Evolutionary conservation across 37 sponge, comb jelly and placozoan genomes (phyloP).

Genomic region (Amphimedon queenslandica): DNA sequence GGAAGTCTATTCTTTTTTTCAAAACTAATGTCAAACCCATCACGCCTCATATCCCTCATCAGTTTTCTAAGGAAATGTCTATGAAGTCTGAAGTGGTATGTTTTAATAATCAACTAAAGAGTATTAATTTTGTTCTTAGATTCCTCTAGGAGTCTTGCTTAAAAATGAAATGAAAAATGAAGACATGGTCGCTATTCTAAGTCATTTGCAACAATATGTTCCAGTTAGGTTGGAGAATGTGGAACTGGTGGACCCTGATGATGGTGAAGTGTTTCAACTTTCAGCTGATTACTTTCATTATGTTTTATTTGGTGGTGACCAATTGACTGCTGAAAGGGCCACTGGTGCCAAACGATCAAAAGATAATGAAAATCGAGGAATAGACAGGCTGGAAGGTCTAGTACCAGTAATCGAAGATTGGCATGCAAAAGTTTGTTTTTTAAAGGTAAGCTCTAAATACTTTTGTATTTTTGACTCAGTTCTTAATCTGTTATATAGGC

Average conservation of each 20-base stretch:
- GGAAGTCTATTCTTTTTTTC: not conserved
- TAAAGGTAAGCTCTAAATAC: slow-evolving; percentile 8
- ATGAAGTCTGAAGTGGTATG: slow-evolving; percentile 26
- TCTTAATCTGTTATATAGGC: slow-evolving; percentile 7
- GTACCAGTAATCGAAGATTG: slow-evolving; percentile 20
- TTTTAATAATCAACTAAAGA: not conserved
- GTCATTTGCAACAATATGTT: slow-evolving; percentile 3
- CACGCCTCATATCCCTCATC: slow-evolving; percentile 9
- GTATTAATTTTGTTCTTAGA: not conserved
- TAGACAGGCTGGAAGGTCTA: not conserved
- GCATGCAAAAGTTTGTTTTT: slow-evolving; percentile 10
- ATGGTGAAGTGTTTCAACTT: not conserved
- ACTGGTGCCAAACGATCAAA: not conserved
- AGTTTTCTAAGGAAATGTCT: slow-evolving; percentile 6
- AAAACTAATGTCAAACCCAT: not conserved
- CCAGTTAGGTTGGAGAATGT: not conserved
- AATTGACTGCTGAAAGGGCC: slow-evolving; percentile 16
- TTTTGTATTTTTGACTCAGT: not conserved
- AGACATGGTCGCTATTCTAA: slow-evolving; percentile 15
- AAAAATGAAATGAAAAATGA: not conserved
- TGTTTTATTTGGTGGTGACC: slow-evolving; percentile 28
- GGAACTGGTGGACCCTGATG: not conserved
- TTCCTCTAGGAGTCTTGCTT: not conserved
- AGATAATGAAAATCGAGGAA: not conserved
- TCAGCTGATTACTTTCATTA: not conserved